Evolutionary conservation across 2,113 vertebrate species (phyloP).

Genomic region (Odocoileus virginianus): DNA sequence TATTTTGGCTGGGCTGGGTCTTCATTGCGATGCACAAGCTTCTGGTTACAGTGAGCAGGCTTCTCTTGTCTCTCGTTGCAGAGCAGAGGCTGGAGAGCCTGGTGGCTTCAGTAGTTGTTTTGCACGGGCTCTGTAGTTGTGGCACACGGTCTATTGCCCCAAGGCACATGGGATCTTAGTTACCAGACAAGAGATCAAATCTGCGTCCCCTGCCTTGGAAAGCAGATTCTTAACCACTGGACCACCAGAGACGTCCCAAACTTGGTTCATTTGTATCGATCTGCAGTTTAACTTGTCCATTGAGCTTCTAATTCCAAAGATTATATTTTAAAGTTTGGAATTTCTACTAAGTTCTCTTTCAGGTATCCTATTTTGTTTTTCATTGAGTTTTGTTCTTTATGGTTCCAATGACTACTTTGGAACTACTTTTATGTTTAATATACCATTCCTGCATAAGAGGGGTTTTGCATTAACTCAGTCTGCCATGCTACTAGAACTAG

Average conservation of each 20-base stretch:
- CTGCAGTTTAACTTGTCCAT: not conserved
- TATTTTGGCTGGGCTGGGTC: not conserved
- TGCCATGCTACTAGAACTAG: not conserved
- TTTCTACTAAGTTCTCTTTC: not conserved
- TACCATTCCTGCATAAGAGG: not conserved
- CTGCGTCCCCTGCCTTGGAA: not conserved
- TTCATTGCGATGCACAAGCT: not conserved
- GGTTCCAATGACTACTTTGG: not conserved
- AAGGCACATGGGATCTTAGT: not conserved
- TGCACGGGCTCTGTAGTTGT: not conserved
- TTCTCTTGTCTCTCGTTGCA: not conserved
- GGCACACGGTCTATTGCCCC: not conserved
- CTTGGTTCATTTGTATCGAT: not conserved
- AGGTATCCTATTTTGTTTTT: not conserved
- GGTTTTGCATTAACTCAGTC: not conserved
- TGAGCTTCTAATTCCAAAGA: not conserved
- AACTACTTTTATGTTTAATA: not conserved
- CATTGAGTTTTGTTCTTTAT: not conserved
- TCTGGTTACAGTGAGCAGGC: not conserved
- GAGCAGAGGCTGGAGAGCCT: not conserved
- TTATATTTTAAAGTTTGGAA: constrained; percentile 5
- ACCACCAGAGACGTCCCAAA: not conserved
- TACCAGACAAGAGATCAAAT: not conserved
- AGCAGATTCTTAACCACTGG: not conserved
- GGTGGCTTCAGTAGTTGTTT: not conserved